phyloP scores from a whole-genome alignment of 2,797 vertebrate genomes.

The Xiphorhynchus erythropygius region DNA sequence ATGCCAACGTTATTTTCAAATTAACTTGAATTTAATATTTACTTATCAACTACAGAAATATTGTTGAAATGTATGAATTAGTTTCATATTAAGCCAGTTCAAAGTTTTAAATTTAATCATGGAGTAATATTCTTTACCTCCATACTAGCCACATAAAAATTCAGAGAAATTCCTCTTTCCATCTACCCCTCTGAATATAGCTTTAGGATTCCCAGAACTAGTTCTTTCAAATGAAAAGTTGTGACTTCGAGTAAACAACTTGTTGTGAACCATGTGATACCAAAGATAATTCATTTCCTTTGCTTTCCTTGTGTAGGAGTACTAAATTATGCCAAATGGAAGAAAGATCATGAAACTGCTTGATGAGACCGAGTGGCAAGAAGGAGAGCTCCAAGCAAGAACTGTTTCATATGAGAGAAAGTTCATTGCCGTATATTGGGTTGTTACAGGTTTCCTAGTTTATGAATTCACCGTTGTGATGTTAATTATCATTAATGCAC shows the following conservation, averaged over 20 bases:
- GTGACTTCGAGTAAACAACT: slow-evolving; percentile 35
- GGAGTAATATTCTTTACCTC: neutral
- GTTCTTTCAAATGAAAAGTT: slow-evolving; percentile 36
- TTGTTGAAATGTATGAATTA: neutral
- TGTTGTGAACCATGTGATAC: neutral
- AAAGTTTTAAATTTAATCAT: slow-evolving; percentile 3
- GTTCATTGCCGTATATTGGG: too few species aligned
- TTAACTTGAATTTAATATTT: neutral
- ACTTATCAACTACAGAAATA: neutral
- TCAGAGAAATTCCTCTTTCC: slow-evolving; percentile 25
- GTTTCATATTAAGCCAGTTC: neutral
- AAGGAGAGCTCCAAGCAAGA: too few species aligned
- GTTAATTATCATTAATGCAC: too few species aligned
- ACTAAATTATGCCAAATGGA: too few species aligned
- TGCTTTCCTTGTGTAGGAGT: neutral
- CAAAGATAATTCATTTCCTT: neutral
- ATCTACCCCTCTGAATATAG: slow-evolving; percentile 19
- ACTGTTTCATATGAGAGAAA: too few species aligned
- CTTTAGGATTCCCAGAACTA: slow-evolving; percentile 36
- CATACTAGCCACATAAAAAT: neutral
- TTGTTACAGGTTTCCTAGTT: too few species aligned
- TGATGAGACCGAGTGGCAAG: too few species aligned
- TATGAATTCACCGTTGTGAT: too few species aligned
- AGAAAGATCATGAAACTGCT: too few species aligned
- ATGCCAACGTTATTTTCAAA: neutral